Percentiles rank a stretch among this genome's conserved stretches.
Conservation (phyloP, 2,888 invertebrate species). For the Dione juno region DNA sequence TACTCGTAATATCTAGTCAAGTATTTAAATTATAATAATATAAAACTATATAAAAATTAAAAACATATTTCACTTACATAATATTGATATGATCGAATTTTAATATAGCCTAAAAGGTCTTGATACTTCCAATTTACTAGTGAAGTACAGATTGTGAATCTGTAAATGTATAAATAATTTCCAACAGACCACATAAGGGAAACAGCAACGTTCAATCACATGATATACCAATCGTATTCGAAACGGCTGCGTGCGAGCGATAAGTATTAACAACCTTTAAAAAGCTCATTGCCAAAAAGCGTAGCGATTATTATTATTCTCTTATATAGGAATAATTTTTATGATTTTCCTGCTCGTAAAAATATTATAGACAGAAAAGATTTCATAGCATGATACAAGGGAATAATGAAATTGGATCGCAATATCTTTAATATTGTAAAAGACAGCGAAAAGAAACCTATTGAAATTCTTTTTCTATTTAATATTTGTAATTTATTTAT, state of each 20-base stretch:
- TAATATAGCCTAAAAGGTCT: slow-evolving; percentile 11
- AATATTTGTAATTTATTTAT: neutral
- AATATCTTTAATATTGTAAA: slow-evolving; percentile 16
- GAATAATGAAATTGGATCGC: slow-evolving; percentile 10
- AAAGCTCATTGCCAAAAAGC: slow-evolving; percentile 44
- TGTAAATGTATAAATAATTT: slow-evolving; percentile 34
- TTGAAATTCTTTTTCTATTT: neutral
- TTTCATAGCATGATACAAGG: slow-evolving; percentile 14
- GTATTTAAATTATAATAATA: no score
- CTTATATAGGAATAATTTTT: slow-evolving; percentile 32
- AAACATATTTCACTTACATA: neutral
- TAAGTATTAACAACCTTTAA: slow-evolving; percentile 45
- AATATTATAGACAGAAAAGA: slow-evolving; percentile 14
- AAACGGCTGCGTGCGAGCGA: slow-evolving; percentile 43
- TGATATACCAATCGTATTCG: slow-evolving; percentile 39
- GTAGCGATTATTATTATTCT: slow-evolving; percentile 38
- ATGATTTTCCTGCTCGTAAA: slow-evolving; percentile 14
- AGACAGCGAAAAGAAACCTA: neutral
- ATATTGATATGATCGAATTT: slow-evolving; percentile 12
- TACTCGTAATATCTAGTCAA: no score
- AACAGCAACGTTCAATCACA: slow-evolving; percentile 36
- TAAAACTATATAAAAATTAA: neutral
- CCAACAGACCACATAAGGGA: slow-evolving; percentile 36
- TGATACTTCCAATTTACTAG: slow-evolving; percentile 11
- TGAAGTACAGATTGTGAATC: slow-evolving; percentile 31